These are phyloP conservation scores for Perccottus glenii DNA, from an alignment of 2,113 vertebrate species.

Conservation along the genomic window DNA sequence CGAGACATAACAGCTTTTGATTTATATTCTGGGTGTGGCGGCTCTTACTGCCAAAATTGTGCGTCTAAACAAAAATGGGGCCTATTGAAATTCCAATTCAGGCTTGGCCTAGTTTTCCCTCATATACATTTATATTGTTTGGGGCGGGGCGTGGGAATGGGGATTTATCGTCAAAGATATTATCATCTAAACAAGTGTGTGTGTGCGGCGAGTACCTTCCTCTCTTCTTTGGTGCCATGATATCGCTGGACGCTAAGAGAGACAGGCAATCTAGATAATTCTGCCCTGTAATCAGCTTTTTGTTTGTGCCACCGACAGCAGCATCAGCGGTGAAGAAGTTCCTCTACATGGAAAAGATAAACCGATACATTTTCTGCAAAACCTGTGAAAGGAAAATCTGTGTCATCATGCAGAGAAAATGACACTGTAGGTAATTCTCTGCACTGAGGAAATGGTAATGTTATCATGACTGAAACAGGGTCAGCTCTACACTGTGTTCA, in stretches of 20 bases:
- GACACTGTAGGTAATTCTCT: conserved; percentile 53
- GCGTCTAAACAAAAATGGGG: conserved; percentile 67
- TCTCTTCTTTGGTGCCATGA: conserved; percentile 48
- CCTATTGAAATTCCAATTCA: conserved; percentile 76
- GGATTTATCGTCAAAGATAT: conserved; percentile 69
- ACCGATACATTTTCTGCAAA: conserved; percentile 34
- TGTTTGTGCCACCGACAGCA: conserved; percentile 62
- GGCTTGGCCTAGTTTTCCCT: conserved; percentile 74
- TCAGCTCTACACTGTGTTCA: conserved; percentile 5
- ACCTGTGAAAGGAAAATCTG: conserved; percentile 23
- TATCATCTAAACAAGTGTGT: conserved; percentile 74
- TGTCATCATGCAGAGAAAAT: conserved; percentile 60
- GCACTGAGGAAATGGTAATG: conserved; percentile 19
- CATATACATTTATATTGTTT: conserved; percentile 84
- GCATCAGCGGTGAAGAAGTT: conserved; percentile 45
- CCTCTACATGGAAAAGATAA: conserved; percentile 59
- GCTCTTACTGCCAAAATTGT: conserved; percentile 62
- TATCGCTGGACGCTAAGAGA: conserved; percentile 56
- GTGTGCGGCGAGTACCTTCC: conserved; percentile 45
- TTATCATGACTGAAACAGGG: conserved; percentile 9
- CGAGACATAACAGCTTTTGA: conserved; percentile 36
- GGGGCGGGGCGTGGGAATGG: conserved; percentile 51
- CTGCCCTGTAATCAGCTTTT: conserved; percentile 68
- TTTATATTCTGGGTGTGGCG: conserved; percentile 65
- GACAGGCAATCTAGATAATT: conserved; percentile 74